Conservation (phyloP, 92 coral and sea anemone genomes). For the Zoanthus solanderi region DNA sequence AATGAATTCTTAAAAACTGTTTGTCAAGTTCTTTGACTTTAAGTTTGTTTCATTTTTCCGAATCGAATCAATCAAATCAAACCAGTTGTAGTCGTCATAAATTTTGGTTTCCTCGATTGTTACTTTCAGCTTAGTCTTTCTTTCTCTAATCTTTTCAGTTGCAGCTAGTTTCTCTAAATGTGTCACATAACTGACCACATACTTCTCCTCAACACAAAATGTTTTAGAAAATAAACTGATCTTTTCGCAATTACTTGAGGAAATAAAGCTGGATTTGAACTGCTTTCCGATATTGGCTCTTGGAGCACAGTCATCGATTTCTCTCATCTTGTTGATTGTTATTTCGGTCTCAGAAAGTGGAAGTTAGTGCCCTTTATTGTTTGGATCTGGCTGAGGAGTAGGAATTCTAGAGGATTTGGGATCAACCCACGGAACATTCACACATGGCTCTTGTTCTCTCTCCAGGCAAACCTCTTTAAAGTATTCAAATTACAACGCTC, state of each 20-base stretch:
- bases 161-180: conserved; percentile 44
- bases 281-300: conserved; percentile 47
- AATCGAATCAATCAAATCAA: conserved; percentile 44
- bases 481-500: no score
- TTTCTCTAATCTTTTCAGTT: conserved; percentile 28
- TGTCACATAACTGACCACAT: conserved; percentile 41
- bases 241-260: conserved; percentile 48
- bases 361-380: no score
- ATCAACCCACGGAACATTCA: no score
- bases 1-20: neutral
- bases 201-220: conserved; percentile 57
- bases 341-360: no score
- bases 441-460: no score
- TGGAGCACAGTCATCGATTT: conserved; percentile 51
- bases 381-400: no score
- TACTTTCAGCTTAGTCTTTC: conserved; percentile 40
- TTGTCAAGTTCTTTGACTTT: conserved; percentile 50
- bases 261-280: conserved; percentile 54
- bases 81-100: conserved; percentile 45
- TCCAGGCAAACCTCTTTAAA: no score
- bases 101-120: conserved; percentile 34
- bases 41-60: conserved; percentile 34
- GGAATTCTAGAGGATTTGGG: no score
- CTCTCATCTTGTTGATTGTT: no score
- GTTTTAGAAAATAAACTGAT: conserved; percentile 17